Base-by-base conservation (phyloP, 2,797 vertebrate species). In the Brachymystax lenok region DNA sequence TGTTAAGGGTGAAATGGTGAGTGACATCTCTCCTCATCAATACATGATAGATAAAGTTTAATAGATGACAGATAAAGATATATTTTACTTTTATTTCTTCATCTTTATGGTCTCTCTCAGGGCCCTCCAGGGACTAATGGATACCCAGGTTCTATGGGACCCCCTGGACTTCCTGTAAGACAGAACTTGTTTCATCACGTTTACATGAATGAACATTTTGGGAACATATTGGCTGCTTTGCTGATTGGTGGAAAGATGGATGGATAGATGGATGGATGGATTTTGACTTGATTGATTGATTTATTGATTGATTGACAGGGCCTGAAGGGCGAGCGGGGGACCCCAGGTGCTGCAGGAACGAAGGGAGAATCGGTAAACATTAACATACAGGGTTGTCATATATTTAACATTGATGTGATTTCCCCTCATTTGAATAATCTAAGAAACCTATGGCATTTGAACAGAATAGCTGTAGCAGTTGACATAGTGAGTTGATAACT, bases 311-410 rank as follows among this genome's bases (percentile, higher is more conserved):
- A 85, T 68, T 90, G 78, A 78, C 91, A 98, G 98, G 98, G 97
- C 79, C 91, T 92, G 84, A 99, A 99, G 90, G 97, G 96, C 0
- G 97, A 98, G 74, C 94, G 97, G 17, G 98, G 98, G 28, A 95
- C 88, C 52, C 10, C 88, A 0, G 98, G 98, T 21, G 86, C 86
- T 12, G 28, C 77, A 0, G 98, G 97, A 12, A 95, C 94, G 84
- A 98, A 98, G 86, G 98, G 97, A 85, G 98, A 99, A 87, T 94
- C 93, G 69, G 98, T 99, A 91, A 96, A 96, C n/a, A 12, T 12
- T 46, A 10, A 46, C 14, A 64, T 59, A 17, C 33, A 54, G 5
- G 33, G 56, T 2, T 5, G 14, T 35, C 28, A 73, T 6, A n/a
- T n/a, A 61, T 19, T 16, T 12, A 40, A 51, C 5, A 61, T 28